These are phyloP conservation scores for Apodemus agrarius DNA, from an alignment of 2,797 vertebrate genomes.

Conservation along the genomic window DNA sequence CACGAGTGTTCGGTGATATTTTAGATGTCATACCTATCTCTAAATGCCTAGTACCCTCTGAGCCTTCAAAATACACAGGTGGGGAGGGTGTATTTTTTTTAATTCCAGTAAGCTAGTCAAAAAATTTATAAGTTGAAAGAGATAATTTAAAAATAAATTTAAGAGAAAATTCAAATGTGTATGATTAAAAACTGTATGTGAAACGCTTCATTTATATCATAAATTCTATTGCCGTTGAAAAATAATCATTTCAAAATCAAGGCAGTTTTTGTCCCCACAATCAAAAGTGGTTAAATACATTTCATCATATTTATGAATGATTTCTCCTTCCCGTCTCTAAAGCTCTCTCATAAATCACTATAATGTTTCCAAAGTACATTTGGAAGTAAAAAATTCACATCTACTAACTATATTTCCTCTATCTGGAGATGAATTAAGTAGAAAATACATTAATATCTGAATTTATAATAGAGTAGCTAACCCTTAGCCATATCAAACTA, in stretches of 20 bases:
- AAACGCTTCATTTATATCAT: conserved; percentile 54
- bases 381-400: conserved; percentile 68
- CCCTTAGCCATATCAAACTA: conserved; percentile 74
- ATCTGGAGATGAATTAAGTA: conserved; percentile 73
- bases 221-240: conserved; percentile 58
- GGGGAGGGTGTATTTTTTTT: too few relatives aligned
- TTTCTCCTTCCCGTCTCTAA: conserved; percentile 60
- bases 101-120: conserved; percentile 50
- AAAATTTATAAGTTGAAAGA: conserved; percentile 49
- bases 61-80: conserved; percentile 38
- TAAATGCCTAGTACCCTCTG: background rate
- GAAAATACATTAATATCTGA: conserved; percentile 78
- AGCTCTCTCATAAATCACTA: conserved; percentile 73
- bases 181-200: conserved; percentile 39
- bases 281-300: conserved; percentile 70
- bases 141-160: background rate
- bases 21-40: background rate
- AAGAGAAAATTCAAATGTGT: conserved; percentile 45
- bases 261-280: conserved; percentile 48
- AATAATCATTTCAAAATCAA: conserved; percentile 67
- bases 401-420: conserved; percentile 75
- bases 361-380: conserved; percentile 74
- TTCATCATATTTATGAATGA: conserved; percentile 73
- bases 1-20: background rate
- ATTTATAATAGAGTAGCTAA: conserved; percentile 79